Evolutionary conservation across 64 coral and sea anemone species (phyloP), one percentile per base, ranked within the genome.

Genomic region (Actinia tenebrosa): DNA sequence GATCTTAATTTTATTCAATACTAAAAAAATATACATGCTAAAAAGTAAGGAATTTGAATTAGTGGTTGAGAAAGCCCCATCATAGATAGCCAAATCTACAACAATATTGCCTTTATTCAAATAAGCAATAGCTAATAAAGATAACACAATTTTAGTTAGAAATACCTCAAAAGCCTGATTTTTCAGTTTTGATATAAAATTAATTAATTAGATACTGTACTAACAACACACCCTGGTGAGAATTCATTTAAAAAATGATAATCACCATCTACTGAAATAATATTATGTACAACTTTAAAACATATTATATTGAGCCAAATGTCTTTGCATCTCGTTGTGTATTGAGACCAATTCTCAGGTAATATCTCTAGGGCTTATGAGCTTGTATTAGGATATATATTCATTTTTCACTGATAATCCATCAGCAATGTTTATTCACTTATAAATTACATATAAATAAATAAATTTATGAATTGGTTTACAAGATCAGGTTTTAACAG

Each of bases 171-270:
- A 30, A 75, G 27, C 9, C 25, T 1, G 37, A 42, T 75, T 14
- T 75, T 75, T 16, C 9, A 27, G 69, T 15, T 75, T 75, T 43
- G 69, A 42, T 75, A 43, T 75, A 26, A 75, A 75, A 16, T 75
- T 75, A 75, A 75, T 75, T 75, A 75, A 75, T 75, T 75, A 75
- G 69, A 75, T 75, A 75, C 69, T 75, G 69, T 75, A 75, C 27
- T 75, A 75, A 26, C 25, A 75, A 75, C 69, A 75, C 69, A 43
- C 27, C 69, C 69, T 75, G 26, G 26, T 75, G 69, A 75, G 27
- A 75, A 75, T 75, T 10, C 69, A 75, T 75, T 75, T 43, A 14
- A 75, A 42, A 75, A 75, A 42, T 75, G 14, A 75, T 42, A 27
- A 75, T 75, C 69, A 75, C 69, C 69, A 69, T 25, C 64, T 23